Base-by-base conservation (phyloP, 2,888 invertebrate species). In the Liodrosophila aerea region DNA sequence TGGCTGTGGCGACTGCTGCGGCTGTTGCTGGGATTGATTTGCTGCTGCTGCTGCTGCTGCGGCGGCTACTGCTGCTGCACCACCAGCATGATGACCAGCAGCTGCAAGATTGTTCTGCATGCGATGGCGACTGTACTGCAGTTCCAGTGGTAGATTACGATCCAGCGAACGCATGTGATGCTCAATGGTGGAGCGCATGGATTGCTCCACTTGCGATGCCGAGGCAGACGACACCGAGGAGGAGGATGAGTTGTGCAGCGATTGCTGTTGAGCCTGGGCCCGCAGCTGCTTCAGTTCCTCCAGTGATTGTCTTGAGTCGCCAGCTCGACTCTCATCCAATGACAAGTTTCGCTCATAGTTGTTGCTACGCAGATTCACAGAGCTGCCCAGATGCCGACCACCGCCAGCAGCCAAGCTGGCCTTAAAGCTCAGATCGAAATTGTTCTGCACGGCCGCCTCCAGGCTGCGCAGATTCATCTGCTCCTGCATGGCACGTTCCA, bases 401-500 rank as follows among this genome's bases (percentile, higher is more conserved):
- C 44, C 65, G 0, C 76, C 83, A 0, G 78, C 83, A 2, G 77
- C 82, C 16, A 86, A 44, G 39, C 76, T 85, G 0, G 87, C 83
- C 62, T 88, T 88, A 22, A 88, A 88, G 47, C 84, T 85, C 33
- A 88, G 64, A 65, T 88, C 88, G 41, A 87, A 87, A 37, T 84
- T 87, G 46, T 86, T 86, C 37, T 85, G 86, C 31, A 78, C 81
- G 1, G 86, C 87, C 0, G 86, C 88, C 72, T 90, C 90, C 54
- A 89, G 64, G 22, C 87, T 88, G 12, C 90, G 77, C 34, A 90
- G 54, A 63, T 88, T 90, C 87, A 90, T 89, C 75, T 90, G 90
- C 63, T 90, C 90, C 71, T 90, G 89, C 90, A 90, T 90, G 50
- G 90, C 90, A 13, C 90, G 87, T 63, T 90, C 90, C 90, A 90